A percentile compares a stretch with the other conserved stretches of the same genome.
Evolutionary conservation across 2,797 vertebrate species (phyloP).

Genomic region (Tauraco hartlaubi): DNA sequence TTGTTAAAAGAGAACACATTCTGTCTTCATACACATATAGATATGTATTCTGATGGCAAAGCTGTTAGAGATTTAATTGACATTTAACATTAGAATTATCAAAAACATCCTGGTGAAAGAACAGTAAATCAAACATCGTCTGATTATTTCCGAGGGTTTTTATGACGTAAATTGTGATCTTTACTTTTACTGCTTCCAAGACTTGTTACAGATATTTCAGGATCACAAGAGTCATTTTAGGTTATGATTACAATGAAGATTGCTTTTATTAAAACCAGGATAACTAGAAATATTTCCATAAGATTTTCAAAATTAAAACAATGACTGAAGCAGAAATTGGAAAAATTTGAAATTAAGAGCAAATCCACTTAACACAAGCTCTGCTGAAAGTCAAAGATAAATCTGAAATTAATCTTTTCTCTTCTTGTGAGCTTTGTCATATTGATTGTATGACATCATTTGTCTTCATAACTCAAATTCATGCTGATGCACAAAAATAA

Average conservation of each 20-base stretch:
- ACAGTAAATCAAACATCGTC: background rate
- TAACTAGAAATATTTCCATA: background rate
- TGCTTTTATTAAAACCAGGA: background rate
- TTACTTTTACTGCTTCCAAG: background rate
- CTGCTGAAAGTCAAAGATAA: background rate
- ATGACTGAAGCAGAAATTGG: background rate
- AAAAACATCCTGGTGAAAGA: slow-evolving; percentile 1
- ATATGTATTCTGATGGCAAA: background rate
- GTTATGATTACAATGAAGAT: background rate
- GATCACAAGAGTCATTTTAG: background rate
- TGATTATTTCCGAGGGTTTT: background rate
- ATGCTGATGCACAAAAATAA: background rate
- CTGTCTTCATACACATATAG: background rate
- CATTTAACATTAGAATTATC: background rate
- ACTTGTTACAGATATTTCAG: background rate
- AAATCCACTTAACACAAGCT: background rate
- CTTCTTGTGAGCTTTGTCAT: background rate
- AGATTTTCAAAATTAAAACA: background rate
- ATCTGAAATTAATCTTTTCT: background rate
- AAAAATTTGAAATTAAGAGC: background rate
- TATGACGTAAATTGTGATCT: background rate
- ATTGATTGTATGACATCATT: background rate
- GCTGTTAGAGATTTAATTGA: background rate
- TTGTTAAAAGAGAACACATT: background rate
- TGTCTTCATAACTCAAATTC: background rate